Conservation (phyloP, 2,113 vertebrate genomes). For the Neolamprologus toae region DNA sequence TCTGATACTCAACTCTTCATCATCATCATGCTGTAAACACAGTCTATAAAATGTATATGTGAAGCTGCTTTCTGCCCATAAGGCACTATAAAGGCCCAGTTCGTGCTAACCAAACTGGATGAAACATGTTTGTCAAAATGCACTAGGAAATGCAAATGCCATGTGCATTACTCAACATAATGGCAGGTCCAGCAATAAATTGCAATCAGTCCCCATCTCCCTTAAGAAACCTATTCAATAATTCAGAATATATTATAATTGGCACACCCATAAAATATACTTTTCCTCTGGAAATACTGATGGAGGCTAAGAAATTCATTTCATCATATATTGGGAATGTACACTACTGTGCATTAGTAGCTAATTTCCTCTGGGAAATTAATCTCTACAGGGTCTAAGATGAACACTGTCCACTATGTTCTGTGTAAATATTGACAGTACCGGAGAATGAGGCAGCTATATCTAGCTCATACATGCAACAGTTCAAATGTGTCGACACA, state of each 20-base stretch:
- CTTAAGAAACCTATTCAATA: constrained; percentile 33
- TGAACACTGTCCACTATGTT: constrained; percentile 61
- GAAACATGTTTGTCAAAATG: constrained; percentile 17
- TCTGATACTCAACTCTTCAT: background rate
- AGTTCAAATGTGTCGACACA: constrained; percentile 29
- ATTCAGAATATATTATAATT: constrained; percentile 63
- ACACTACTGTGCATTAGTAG: constrained; percentile 40
- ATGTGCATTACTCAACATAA: constrained; percentile 32
- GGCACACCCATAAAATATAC: constrained; percentile 45
- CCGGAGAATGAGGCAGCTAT: background rate
- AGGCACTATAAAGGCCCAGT: background rate
- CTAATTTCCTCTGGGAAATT: constrained; percentile 69
- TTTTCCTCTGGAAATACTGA: constrained; percentile 49
- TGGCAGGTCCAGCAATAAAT: constrained; percentile 39
- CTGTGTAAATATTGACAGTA: constrained; percentile 56
- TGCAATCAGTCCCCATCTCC: background rate
- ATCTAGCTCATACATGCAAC: constrained; percentile 3
- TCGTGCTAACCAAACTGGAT: constrained; percentile 16
- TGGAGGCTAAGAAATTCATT: constrained; percentile 51
- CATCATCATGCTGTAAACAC: background rate
- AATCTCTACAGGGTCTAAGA: constrained; percentile 38
- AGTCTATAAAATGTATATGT: background rate
- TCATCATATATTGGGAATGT: constrained; percentile 48
- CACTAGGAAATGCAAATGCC: constrained; percentile 43
- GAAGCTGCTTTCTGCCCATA: background rate